phyloP scores from a whole-genome alignment of 2,888 invertebrate genomes.

The Patella depressa region DNA sequence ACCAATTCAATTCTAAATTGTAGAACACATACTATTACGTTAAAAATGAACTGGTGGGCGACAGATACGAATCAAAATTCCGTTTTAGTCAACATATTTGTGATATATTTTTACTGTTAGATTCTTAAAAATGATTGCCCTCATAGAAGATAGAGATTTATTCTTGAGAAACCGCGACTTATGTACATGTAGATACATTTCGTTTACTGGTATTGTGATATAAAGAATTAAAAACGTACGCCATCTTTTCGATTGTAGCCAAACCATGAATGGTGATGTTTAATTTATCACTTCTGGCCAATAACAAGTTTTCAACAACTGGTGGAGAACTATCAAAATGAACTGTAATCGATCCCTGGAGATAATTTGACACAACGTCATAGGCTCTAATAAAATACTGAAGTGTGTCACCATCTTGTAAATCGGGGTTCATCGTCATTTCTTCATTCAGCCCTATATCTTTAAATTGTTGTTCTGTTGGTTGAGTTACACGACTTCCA shows the following conservation, averaged over 20 bases:
- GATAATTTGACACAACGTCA: constrained; percentile 33
- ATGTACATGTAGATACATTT: no score
- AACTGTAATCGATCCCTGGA: constrained; percentile 28
- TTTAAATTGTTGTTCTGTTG: neutral
- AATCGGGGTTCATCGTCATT: constrained; percentile 20
- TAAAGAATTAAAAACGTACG: constrained; percentile 23
- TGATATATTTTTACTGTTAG: no score
- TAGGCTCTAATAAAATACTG: constrained; percentile 35
- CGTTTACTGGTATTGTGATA: no score
- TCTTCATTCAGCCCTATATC: constrained; percentile 1
- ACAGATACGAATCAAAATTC: no score
- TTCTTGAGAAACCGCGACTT: no score
- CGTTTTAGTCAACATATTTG: no score
- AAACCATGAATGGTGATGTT: constrained; percentile 37
- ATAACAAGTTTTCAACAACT: constrained; percentile 36
- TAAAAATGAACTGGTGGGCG: no score
- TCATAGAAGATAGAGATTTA: no score
- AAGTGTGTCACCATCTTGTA: constrained; percentile 35
- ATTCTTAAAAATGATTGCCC: no score
- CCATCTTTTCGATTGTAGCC: constrained; percentile 33
- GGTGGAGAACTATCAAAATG: constrained; percentile 36
- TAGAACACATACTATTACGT: no score
- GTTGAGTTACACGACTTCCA: constrained; percentile 16
- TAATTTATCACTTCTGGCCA: constrained; percentile 27
- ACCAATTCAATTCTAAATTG: no score